Base-by-base conservation (phyloP, 2,113 vertebrate species). In the Hippolais icterina region DNA sequence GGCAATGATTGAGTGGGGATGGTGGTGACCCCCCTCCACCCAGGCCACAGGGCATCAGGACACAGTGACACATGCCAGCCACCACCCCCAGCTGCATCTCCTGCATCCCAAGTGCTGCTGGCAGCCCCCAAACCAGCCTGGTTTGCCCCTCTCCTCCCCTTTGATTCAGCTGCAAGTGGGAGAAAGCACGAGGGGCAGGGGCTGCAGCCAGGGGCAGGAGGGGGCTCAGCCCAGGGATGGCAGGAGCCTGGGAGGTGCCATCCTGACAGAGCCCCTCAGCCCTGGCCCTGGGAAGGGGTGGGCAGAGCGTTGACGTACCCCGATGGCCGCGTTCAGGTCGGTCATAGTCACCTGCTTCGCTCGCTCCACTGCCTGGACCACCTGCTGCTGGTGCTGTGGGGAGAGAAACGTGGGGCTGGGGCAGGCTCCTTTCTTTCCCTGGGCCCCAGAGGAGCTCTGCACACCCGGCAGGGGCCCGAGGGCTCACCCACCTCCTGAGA, bases 401-500 rank as follows among this genome's bases (percentile, higher is more conserved):
- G 69, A 82, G 56, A 76, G 5, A 37, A 19, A 20, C 60, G 49
- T 2, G 3, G 66, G 81, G 50, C 56, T 25, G 41, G 4, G 11
- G 16, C 74, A 24, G 65, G 15, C 63, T 80, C 16, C 0, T 23
- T n/a, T 14, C 42, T 20, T 49, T 13, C 61, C 56, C 63, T 4
- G 54, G 6, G 25, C 37, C n/a, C 65, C 37, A 3, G 3, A 54
- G 84, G 61, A 83, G 83, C 78, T 52, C 52, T n/a, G 47, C 35
- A 21, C 22, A 9, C 20, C 53, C 0, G 1, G 24, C 5, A 8
- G 3, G 52, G 31, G 24, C 27, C 41, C 3, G 2, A 35, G 47
- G 63, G 64, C n/a, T 78, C 59, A 94, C 97, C 93, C 94, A 99
- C 99, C 99, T 99, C 99, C 97, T 99, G 99, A 88, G 99, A 99